Conservation (phyloP, 2,888 invertebrate genomes). For the Corythucha ciliata region DNA sequence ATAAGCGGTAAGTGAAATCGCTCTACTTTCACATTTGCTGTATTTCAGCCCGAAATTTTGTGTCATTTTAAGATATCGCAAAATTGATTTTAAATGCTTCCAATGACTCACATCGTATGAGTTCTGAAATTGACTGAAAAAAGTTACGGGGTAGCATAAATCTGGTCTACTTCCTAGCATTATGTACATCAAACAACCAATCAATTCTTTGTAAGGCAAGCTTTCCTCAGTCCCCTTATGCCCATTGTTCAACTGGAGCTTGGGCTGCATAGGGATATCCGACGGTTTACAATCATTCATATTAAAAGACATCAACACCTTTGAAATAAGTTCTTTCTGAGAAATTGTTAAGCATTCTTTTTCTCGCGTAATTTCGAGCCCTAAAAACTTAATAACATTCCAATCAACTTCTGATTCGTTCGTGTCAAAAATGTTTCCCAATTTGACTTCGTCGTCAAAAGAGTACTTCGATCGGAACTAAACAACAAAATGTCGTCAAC, state of each 20-base stretch:
- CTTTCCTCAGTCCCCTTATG: background rate
- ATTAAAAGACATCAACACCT: background rate
- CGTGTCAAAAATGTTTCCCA: constrained; percentile 1
- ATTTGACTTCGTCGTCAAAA: too few relatives aligned
- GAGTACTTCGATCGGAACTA: too few relatives aligned
- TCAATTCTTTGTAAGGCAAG: background rate
- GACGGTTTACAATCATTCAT: background rate
- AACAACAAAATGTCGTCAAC: constrained; percentile 18
- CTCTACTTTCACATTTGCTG: too few relatives aligned
- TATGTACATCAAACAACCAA: too few relatives aligned
- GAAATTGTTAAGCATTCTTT: background rate
- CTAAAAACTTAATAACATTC: background rate
- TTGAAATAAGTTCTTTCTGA: constrained; percentile 1
- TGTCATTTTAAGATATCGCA: too few relatives aligned
- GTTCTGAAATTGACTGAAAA: too few relatives aligned
- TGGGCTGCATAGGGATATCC: constrained; percentile 13
- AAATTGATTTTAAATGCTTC: too few relatives aligned
- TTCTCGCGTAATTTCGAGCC: background rate
- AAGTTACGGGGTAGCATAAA: too few relatives aligned
- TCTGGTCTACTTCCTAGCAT: too few relatives aligned
- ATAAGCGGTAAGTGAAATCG: too few relatives aligned
- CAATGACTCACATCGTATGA: too few relatives aligned
- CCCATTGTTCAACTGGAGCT: constrained; percentile 4
- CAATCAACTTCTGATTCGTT: background rate
- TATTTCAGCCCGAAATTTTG: too few relatives aligned